These are phyloP conservation scores for Mungos mungo DNA, from an alignment of 2,113 vertebrate species.

Conservation along the genomic window DNA sequence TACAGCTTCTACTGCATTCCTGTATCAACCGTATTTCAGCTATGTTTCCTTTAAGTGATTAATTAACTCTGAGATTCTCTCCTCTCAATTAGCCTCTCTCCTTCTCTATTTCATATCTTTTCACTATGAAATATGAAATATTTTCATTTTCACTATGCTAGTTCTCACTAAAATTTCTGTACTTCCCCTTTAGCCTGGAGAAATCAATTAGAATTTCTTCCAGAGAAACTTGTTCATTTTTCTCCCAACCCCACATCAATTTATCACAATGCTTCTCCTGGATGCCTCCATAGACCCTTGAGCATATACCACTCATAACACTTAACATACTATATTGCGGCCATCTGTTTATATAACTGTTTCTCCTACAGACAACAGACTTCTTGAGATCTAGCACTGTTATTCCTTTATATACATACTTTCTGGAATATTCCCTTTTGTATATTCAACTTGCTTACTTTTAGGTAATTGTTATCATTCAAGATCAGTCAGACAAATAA, in stretches of 20 bases:
- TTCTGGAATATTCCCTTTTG: not conserved
- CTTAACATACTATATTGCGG: not conserved
- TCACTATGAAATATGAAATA: not conserved
- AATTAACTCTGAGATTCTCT: not conserved
- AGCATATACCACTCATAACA: not conserved
- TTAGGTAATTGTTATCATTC: not conserved
- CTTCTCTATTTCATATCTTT: not conserved
- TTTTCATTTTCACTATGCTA: not conserved
- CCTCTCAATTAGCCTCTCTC: not conserved
- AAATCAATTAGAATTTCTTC: not conserved
- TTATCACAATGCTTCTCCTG: not conserved
- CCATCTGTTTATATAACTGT: not conserved
- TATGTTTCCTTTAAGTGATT: not conserved
- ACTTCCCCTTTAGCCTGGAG: not conserved
- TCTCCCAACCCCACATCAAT: not conserved
- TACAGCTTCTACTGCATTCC: not conserved
- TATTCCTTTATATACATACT: not conserved
- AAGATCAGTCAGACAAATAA: not conserved
- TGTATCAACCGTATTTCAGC: not conserved
- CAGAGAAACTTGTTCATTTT: not conserved
- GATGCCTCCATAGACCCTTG: not conserved
- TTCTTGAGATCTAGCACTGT: not conserved
- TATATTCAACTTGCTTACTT: not conserved
- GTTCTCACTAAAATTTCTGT: not conserved
- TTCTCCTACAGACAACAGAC: not conserved